Evolutionary conservation across 2,888 invertebrate genomes (phyloP), one percentile per base, ranked within the genome.

Genomic region (Scaptomyza caliginosa): DNA sequence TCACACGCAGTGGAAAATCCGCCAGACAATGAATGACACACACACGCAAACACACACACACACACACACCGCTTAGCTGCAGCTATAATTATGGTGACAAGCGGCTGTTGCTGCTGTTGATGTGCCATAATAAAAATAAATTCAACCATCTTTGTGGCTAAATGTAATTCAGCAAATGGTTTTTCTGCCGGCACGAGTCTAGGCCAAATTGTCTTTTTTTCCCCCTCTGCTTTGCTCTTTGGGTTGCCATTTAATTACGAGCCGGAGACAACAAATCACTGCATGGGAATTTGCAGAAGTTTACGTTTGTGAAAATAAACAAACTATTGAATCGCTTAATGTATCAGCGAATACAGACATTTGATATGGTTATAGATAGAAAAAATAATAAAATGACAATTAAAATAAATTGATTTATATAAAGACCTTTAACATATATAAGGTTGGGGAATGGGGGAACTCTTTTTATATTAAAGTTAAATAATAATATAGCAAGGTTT

Each of bases 1-100:
- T 55, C 54, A 51, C 50, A 57, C 48, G 40, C 60, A 55, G 48
- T 19, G 32, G 50, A 63, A 67, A 65, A 63, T 52, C 34, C 48
- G 39, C 13, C 36, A 65, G 43, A 76, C 62, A 75, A 66, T 59
- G 34, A 74, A 60, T 59, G 65, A 48, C 52, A 68, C 39, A 65
- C 51, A 55, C 36, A 23, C 28, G 49, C 48, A 42, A 38, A 46
- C 54, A 13, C 52, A 68, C 39, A 65, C 51, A 55, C 36, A 23
- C 28, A 46, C 48, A 42, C 34, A 46, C 54, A 13, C n/a, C n/a
- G n/a, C 16, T 56, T 42, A 67, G 52, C 67, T 62, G 64, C 32
- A 28, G 76, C 68, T 59, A 85, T 78, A 72, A 78, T 81, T 84
- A 78, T 66, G 65, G 62, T 72, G 76, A 78, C 85, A 65, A 57